phyloP scores from a whole-genome alignment of 1,140 invertebrate species.

The Pseudachorutes palmiensis region DNA sequence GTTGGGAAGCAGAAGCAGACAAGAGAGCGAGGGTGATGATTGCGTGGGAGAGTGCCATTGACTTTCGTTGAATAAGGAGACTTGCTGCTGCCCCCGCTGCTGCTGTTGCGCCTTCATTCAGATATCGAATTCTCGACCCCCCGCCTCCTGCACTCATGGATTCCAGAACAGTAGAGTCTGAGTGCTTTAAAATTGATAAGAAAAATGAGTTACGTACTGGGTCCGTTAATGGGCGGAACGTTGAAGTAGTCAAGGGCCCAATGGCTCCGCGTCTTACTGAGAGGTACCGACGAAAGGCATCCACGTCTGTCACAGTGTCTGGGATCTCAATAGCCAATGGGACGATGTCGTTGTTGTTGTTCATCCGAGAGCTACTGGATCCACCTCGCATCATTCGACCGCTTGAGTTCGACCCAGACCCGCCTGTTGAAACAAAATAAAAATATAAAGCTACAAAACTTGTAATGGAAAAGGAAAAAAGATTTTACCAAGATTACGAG shows the following conservation, averaged over 20 bases:
- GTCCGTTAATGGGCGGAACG: not conserved
- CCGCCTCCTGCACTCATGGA: constrained; percentile 9
- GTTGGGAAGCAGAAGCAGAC: constrained; percentile 34
- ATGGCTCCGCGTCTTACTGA: constrained; percentile 32
- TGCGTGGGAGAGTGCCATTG: constrained; percentile 28
- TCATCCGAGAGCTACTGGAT: not conserved
- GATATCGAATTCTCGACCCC: not conserved
- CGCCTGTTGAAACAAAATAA: not conserved
- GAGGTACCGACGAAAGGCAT: constrained; percentile 36
- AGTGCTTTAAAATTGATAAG: not conserved
- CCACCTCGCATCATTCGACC: not conserved
- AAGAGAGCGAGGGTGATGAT: constrained; percentile 36
- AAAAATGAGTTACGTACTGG: not conserved
- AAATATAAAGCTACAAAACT: not conserved
- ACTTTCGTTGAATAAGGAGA: constrained; percentile 15
- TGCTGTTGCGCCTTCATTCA: not conserved
- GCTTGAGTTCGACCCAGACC: not conserved
- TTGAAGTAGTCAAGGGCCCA: not conserved
- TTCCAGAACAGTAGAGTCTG: constrained; percentile 12
- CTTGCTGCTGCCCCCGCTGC: not conserved
- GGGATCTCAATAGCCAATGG: constrained; percentile 35
- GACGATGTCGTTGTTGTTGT: constrained; percentile 17
- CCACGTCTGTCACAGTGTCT: constrained; percentile 25
- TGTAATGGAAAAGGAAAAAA: not conserved
- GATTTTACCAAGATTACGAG: not conserved